Evolutionary conservation across 2,888 invertebrate species (phyloP), one percentile per base, ranked within the genome.

Genomic region (Salpingus planirostris): DNA sequence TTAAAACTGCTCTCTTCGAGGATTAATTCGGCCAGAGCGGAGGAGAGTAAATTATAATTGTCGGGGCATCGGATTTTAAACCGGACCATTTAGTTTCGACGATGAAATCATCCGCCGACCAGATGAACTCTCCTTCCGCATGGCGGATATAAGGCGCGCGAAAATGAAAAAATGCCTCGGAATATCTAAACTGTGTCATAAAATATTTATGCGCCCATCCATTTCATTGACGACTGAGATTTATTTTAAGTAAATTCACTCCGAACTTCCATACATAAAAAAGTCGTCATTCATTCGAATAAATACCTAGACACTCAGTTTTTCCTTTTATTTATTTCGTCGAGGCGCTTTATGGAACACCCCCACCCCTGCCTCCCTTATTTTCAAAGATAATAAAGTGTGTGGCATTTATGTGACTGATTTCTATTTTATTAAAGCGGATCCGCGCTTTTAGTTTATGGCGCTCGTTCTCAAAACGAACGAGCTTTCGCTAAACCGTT

Each of bases 1-100:
- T 61, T 61, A 61, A 60, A 60, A 59, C 54, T 55, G 57, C 52
- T 57, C 60, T 58, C 57, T 52, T 53, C 52, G 54, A 57, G 57
- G 58, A 57, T 61, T 59, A 58, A 53, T 50, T 52, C 50, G 44
- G n/a, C n/a, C n/a, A n/a, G n/a, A n/a, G n/a, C n/a, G n/a, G 57
- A 55, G 57, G 57, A 54, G 56, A 47, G 44, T 54, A 57, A 59
- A 58, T 59, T 59, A 60, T 58, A 38, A 38, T 38, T 38, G 38
- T 24, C 4, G 23, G 7, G 10, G 10, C 11, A 11, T 23, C 10
- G 8, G 18, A 8, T 6, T 18, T 18, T 18, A 18, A 18, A 8
- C 18, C 8, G n/a, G n/a, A n/a, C n/a, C n/a, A n/a, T n/a, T n/a
- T n/a, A n/a, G n/a, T n/a, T n/a, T n/a, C n/a, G n/a, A n/a, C n/a